Conservation (phyloP, 1,140 invertebrate genomes). For the Metopolophium dirhodum region DNA sequence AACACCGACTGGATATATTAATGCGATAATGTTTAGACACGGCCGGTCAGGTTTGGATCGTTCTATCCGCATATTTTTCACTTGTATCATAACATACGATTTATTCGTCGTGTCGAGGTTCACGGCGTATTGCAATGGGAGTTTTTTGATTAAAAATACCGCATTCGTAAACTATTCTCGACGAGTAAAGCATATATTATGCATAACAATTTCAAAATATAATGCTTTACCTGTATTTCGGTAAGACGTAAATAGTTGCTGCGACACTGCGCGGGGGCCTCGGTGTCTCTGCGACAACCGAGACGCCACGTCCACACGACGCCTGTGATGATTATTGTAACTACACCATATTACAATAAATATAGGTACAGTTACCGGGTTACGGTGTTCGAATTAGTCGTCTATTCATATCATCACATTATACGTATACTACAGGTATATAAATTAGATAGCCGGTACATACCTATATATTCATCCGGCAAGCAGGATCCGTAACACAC, state of each 20-base stretch:
- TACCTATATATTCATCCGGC: constrained; percentile 2
- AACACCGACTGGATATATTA: constrained; percentile 27
- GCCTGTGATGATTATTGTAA: background rate
- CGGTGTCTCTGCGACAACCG: background rate
- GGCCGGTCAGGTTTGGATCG: background rate
- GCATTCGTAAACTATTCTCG: background rate
- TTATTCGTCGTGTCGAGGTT: background rate
- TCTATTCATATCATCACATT: constrained; percentile 17
- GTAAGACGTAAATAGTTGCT: background rate
- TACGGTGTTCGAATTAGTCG: constrained; percentile 37
- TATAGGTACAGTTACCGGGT: constrained; percentile 45
- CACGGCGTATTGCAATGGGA: background rate
- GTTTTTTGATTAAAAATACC: background rate
- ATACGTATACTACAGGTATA: background rate
- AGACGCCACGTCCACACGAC: background rate
- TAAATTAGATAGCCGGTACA: background rate
- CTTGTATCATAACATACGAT: background rate
- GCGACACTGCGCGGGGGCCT: no score
- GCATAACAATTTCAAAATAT: background rate
- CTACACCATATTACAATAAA: background rate
- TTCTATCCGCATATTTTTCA: background rate
- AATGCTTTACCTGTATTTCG: background rate
- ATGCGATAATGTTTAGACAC: constrained; percentile 30
- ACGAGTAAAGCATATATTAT: background rate
- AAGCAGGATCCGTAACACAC: constrained; percentile 28